Conservation (phyloP, 2,797 vertebrate genomes). For the Prunella strophiata region DNA sequence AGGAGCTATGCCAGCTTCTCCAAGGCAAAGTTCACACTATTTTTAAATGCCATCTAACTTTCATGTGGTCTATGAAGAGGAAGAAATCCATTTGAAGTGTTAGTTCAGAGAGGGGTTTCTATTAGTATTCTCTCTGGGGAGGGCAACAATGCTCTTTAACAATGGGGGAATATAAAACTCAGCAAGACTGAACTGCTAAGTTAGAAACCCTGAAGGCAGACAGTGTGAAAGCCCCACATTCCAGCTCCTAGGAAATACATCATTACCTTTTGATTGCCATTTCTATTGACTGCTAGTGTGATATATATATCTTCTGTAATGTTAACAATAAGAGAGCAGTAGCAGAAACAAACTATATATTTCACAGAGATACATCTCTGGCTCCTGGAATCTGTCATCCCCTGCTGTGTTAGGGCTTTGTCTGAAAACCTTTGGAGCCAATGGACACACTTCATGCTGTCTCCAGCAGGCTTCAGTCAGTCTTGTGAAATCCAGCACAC, state of each 20-base stretch:
- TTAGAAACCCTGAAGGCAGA: background rate
- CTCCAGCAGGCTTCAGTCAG: background rate
- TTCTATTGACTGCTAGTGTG: conserved; percentile 14
- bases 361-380: background rate
- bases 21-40: background rate
- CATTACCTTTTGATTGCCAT: conserved; percentile 18
- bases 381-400: background rate
- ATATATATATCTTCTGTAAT: conserved; percentile 4
- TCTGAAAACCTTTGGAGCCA: background rate
- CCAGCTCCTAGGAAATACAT: conserved; percentile 23
- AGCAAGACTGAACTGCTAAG: conserved; percentile 1
- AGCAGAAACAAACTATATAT: background rate
- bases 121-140: background rate
- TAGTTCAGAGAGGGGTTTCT: background rate
- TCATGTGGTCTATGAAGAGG: background rate
- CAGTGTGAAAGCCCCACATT: background rate
- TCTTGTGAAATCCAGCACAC: background rate
- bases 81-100: background rate
- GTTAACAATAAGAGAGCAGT: background rate
- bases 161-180: conserved; percentile 5
- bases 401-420: background rate
- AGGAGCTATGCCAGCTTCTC: background rate
- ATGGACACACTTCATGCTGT: background rate
- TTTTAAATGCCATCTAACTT: background rate
- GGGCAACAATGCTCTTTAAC: background rate